Evolutionary conservation across 2,797 vertebrate genomes (phyloP).

Genomic region (Mormyrops boulengeri): DNA sequence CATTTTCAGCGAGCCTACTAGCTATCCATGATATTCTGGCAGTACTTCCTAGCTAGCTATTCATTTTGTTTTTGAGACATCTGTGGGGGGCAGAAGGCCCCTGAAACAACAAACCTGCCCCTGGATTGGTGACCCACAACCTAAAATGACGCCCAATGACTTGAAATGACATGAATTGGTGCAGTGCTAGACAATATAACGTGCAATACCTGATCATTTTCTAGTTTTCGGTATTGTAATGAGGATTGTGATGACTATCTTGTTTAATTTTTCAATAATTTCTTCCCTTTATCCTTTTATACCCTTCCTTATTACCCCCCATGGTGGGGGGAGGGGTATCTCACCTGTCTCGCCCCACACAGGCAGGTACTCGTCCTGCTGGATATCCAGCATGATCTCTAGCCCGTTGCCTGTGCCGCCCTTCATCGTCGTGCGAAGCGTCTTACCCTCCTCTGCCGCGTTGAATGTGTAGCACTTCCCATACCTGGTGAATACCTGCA

Average conservation of each 20-base stretch:
- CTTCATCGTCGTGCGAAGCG: constrained; percentile 90
- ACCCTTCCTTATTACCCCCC: not conserved
- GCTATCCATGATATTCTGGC: not conserved
- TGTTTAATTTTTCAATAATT: not conserved
- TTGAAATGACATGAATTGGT: not conserved
- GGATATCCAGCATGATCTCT: constrained; percentile 98
- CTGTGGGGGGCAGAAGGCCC: not conserved
- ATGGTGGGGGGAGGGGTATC: not conserved
- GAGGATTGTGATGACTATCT: not conserved
- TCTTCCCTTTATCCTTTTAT: not conserved
- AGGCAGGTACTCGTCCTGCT: constrained; percentile 96
- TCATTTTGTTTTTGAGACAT: not conserved
- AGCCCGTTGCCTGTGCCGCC: constrained; percentile 93
- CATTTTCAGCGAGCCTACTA: not conserved
- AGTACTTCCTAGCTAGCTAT: not conserved
- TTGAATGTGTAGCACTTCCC: constrained; percentile 99
- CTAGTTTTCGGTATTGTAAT: not conserved
- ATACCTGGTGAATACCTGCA: constrained; percentile 90
- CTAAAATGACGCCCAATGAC: not conserved
- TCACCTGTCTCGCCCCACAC: constrained; percentile 94
- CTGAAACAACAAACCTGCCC: not conserved
- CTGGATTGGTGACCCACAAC: not conserved
- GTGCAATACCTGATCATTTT: not conserved
- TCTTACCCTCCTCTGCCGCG: constrained; percentile 86
- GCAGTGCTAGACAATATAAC: not conserved